Conservation (phyloP, 2,888 invertebrate species). For the Zhuqinia jingwanae region DNA sequence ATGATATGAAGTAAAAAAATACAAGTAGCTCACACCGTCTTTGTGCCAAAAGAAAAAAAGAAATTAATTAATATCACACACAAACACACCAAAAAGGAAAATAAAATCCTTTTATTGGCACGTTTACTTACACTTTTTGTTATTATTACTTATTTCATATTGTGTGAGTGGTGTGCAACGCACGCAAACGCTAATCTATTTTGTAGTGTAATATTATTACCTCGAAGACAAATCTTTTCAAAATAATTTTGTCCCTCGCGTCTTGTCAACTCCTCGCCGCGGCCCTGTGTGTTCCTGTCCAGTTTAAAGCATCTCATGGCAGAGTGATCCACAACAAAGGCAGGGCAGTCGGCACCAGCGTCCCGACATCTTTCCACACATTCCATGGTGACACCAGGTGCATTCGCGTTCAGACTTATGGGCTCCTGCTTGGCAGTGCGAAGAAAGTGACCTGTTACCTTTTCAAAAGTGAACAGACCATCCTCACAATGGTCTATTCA, state of each 20-base stretch:
- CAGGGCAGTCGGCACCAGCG: conserved; percentile 81
- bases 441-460: conserved; percentile 81
- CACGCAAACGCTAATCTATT: not conserved
- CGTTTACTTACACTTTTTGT: not conserved
- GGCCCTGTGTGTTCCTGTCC: conserved; percentile 82
- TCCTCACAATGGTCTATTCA: conserved; percentile 81
- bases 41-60: not conserved
- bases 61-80: conserved; percentile 14
- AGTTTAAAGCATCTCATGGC: conserved; percentile 81
- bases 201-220: conserved; percentile 79
- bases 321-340: conserved; percentile 81
- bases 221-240: conserved; percentile 82
- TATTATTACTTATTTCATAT: no score
- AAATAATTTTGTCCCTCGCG: conserved; percentile 81
- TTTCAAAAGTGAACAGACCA: conserved; percentile 82
- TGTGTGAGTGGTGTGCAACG: not conserved
- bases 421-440: conserved; percentile 81
- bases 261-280: conserved; percentile 81
- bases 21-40: not conserved
- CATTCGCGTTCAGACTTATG: conserved; percentile 80
- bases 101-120: conserved; percentile 7
- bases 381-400: conserved; percentile 80
- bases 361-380: conserved; percentile 80
- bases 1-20: conserved; percentile 30
- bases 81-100: not conserved